A percentile compares a stretch with the other conserved stretches of the same genome.
phyloP scores from a whole-genome alignment of 2,113 vertebrate genomes.

The Micronisus gabar region DNA sequence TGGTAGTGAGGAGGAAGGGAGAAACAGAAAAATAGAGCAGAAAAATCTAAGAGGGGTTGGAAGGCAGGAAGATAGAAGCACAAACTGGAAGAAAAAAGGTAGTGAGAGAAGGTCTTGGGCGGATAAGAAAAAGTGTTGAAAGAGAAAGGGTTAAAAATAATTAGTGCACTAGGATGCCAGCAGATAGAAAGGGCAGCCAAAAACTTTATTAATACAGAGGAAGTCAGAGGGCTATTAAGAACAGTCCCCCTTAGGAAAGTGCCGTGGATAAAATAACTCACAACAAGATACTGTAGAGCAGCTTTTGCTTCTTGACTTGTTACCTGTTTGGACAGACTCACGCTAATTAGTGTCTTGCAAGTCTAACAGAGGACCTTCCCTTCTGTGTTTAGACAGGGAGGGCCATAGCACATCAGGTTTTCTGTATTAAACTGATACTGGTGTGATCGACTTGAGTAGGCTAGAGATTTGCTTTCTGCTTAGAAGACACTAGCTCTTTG shows the following conservation, averaged over 20 bases:
- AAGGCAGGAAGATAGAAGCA: background rate
- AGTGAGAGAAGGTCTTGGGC: background rate
- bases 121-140: background rate
- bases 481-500: background rate
- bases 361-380: fast-evolving
- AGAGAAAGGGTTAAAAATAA: background rate
- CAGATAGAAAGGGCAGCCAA: background rate
- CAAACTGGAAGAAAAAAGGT: background rate
- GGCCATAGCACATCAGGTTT: background rate
- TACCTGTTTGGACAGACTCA: background rate
- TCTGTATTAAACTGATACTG: background rate
- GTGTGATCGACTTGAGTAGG: background rate
- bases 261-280: background rate
- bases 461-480: background rate
- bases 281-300: background rate
- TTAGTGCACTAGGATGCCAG: background rate
- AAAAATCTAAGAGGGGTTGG: background rate
- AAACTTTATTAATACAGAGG: background rate
- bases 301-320: background rate
- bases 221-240: background rate
- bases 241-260: background rate
- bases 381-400: background rate
- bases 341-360: background rate
- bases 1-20: background rate
- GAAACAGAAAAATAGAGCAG: background rate